Percentiles rank a stretch among this genome's conserved stretches.
phyloP scores from a whole-genome alignment of 2,888 invertebrate species.

The Drosophila koepferae region DNA sequence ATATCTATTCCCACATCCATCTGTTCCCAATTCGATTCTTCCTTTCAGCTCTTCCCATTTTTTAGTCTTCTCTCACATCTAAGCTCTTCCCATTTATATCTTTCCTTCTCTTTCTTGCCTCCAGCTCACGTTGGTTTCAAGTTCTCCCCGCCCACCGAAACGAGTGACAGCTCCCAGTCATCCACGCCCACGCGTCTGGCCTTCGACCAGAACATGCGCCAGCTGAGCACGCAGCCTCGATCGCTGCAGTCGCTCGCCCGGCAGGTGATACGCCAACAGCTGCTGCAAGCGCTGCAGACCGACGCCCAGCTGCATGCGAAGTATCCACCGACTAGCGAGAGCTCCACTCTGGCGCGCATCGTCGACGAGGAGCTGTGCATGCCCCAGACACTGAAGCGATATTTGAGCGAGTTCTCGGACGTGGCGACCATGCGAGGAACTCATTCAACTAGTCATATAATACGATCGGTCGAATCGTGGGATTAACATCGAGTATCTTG shows the following conservation, averaged over 20 bases:
- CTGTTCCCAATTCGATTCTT: neutral
- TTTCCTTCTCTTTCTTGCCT: neutral
- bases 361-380: constrained; percentile 77
- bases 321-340: constrained; percentile 72
- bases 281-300: constrained; percentile 69
- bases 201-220: constrained; percentile 62
- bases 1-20: neutral
- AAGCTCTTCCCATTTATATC: neutral
- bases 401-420: constrained; percentile 82
- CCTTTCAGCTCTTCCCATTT: neutral
- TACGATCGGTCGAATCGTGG: constrained; percentile 48
- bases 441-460: constrained; percentile 4
- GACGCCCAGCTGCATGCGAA: constrained; percentile 46
- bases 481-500: constrained; percentile 44
- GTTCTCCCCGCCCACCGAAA: constrained; percentile 52
- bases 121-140: constrained; percentile 82
- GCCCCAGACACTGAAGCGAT: constrained; percentile 78
- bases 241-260: constrained; percentile 80
- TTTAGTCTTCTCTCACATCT: neutral
- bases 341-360: constrained; percentile 79
- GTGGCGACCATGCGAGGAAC: constrained; percentile 65
- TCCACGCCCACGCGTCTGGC: neutral
- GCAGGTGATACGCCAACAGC: constrained; percentile 76
- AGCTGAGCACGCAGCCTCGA: constrained; percentile 72
- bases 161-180: constrained; percentile 2